Percentiles rank a stretch among this genome's conserved stretches.
phyloP scores from a whole-genome alignment of 1,140 invertebrate species.

The Drosophila navojoa region DNA sequence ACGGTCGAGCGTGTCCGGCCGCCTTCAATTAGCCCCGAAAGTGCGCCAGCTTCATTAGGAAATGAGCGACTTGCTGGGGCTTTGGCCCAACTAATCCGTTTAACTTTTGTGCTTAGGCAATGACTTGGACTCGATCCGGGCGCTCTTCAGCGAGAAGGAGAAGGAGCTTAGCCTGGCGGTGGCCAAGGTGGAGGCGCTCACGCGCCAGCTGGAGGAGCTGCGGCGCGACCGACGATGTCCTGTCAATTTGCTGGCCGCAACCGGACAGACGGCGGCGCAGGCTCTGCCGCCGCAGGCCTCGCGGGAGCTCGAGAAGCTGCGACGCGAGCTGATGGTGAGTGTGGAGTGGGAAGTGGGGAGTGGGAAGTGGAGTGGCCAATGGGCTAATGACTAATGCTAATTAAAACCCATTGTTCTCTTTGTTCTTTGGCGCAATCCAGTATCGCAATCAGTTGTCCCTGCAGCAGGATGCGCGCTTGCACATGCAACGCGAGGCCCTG shows the following conservation, averaged over 20 bases:
- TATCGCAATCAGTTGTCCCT: slow-evolving; percentile 98
- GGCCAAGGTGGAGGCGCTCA: slow-evolving; percentile 97
- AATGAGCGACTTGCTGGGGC: too few relatives aligned
- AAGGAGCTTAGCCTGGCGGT: slow-evolving; percentile 97
- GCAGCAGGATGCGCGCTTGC: slow-evolving; percentile 94
- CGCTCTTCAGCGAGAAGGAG: slow-evolving; percentile 98
- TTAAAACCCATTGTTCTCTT: slow-evolving; percentile 17
- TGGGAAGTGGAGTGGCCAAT: not conserved
- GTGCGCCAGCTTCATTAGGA: slow-evolving; percentile 16
- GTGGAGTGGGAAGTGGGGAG: not conserved
- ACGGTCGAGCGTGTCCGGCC: not conserved
- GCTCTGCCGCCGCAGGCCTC: slow-evolving; percentile 89
- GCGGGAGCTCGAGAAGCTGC: slow-evolving; percentile 95
- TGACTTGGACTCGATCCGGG: slow-evolving; percentile 97
- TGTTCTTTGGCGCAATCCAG: slow-evolving; percentile 85
- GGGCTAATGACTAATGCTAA: not conserved
- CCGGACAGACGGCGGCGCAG: slow-evolving; percentile 79
- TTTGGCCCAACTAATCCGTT: slow-evolving; percentile 44
- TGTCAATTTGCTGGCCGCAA: slow-evolving; percentile 72
- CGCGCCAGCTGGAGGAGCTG: slow-evolving; percentile 95
- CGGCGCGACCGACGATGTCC: slow-evolving; percentile 87
- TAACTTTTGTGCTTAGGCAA: slow-evolving; percentile 87
- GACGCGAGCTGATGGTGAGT: slow-evolving; percentile 94
- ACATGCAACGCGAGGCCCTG: slow-evolving; percentile 93
- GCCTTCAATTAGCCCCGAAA: slow-evolving; percentile 21